A percentile compares a stretch with the other conserved stretches of the same genome.
phyloP scores from a whole-genome alignment of 2,797 vertebrate genomes.

The Pseudocheirus occidentalis region DNA sequence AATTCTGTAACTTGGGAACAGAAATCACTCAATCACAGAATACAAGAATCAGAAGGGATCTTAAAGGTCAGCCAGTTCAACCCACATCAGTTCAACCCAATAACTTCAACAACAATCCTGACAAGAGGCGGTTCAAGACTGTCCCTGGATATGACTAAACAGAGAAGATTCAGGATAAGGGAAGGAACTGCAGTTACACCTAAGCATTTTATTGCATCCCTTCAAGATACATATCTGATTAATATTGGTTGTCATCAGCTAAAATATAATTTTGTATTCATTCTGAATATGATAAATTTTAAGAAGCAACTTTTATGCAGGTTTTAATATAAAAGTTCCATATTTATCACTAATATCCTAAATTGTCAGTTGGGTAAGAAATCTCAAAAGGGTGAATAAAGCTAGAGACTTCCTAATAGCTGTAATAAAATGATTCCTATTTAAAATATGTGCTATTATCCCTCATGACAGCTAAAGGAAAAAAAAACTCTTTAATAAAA shows the following conservation, averaged over 20 bases:
- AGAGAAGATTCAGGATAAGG: neutral
- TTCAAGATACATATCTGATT: slow-evolving; percentile 68
- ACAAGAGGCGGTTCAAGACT: neutral
- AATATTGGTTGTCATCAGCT: slow-evolving; percentile 54
- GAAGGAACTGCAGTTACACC: neutral
- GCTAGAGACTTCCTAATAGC: slow-evolving; percentile 1
- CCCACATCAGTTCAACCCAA: neutral
- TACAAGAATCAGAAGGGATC: neutral
- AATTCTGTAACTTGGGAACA: neutral
- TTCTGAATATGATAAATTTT: slow-evolving; percentile 55
- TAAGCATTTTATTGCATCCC: slow-evolving; percentile 47
- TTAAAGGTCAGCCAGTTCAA: neutral
- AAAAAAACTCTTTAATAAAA: neutral
- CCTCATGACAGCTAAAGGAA: slow-evolving; percentile 18
- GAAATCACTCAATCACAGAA: neutral
- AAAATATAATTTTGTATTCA: slow-evolving; percentile 62
- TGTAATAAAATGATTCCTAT: slow-evolving; percentile 32
- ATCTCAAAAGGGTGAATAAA: slow-evolving; percentile 44
- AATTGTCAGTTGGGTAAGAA: slow-evolving; percentile 60
- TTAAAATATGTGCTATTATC: slow-evolving; percentile 41
- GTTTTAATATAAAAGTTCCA: slow-evolving; percentile 35
- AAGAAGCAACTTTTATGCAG: slow-evolving; percentile 53
- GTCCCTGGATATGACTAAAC: slow-evolving; percentile 23
- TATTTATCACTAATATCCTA: slow-evolving; percentile 68
- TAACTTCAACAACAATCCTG: neutral